Conservation (phyloP, 2,888 invertebrate species). For the Auanema freiburgensis region DNA sequence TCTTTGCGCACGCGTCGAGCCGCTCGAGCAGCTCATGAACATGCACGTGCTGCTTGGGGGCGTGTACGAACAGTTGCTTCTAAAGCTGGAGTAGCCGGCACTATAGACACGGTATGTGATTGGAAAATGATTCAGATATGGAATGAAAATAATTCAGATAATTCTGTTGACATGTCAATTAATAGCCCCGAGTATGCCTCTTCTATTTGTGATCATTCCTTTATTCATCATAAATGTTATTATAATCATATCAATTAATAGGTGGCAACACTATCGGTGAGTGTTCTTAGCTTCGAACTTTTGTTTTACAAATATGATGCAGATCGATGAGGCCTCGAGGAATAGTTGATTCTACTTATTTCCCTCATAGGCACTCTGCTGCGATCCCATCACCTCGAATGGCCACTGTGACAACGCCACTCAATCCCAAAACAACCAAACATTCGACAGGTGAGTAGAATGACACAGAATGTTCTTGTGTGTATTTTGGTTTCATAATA, state of each 20-base stretch:
- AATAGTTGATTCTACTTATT: constrained; percentile 26
- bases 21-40: constrained; percentile 23
- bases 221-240: constrained; percentile 54
- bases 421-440: constrained; percentile 13
- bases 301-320: background rate
- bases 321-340: constrained; percentile 24
- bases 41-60: constrained; percentile 19
- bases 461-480: background rate
- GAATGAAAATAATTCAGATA: constrained; percentile 10
- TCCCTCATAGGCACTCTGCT: constrained; percentile 27
- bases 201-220: constrained; percentile 51
- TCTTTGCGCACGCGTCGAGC: constrained; percentile 43
- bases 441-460: background rate
- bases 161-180: constrained; percentile 41
- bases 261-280: constrained; percentile 23
- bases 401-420: constrained; percentile 28
- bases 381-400: constrained; percentile 41
- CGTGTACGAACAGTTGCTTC: constrained; percentile 25
- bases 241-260: constrained; percentile 36
- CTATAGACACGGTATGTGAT: constrained; percentile 15
- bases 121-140: background rate
- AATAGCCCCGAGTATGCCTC: constrained; percentile 44
- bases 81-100: constrained; percentile 23
- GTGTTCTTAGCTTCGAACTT: constrained; percentile 1
- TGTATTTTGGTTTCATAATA: too few relatives aligned